Evolutionary conservation across 1,140 invertebrate genomes (phyloP).

Genomic region (Heliothis subflexa): DNA sequence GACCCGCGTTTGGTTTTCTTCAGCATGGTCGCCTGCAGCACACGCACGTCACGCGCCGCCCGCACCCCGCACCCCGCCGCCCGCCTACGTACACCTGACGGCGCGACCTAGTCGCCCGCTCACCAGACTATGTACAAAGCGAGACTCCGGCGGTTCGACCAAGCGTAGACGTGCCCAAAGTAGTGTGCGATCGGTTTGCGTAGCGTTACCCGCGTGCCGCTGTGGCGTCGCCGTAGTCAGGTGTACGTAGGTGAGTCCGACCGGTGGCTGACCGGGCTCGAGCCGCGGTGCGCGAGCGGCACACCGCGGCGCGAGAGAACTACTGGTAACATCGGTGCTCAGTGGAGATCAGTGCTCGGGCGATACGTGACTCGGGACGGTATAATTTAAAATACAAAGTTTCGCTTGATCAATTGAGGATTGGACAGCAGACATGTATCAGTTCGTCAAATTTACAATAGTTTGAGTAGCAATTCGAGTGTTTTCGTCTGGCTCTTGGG

Average conservation of each 20-base stretch:
- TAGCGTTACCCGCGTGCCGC: slow-evolving; percentile 13
- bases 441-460: too few species aligned
- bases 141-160: not conserved
- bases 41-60: slow-evolving; percentile 58
- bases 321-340: slow-evolving; percentile 56
- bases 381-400: slow-evolving; percentile 48
- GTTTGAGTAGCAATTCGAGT: not conserved
- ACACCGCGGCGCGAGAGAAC: slow-evolving; percentile 33
- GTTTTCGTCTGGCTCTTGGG: not conserved
- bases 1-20: slow-evolving; percentile 98
- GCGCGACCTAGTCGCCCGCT: not conserved
- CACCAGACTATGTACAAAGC: slow-evolving; percentile 32
- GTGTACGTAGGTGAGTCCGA: slow-evolving; percentile 42
- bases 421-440: not conserved
- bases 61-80: slow-evolving; percentile 43
- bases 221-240: slow-evolving; percentile 24
- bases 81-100: slow-evolving; percentile 18
- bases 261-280: slow-evolving; percentile 21
- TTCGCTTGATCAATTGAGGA: slow-evolving; percentile 39
- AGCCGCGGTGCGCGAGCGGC: slow-evolving; percentile 18
- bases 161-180: slow-evolving; percentile 13
- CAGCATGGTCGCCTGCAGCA: slow-evolving; percentile 93
- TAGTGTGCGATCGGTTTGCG: slow-evolving; percentile 3
- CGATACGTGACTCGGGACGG: slow-evolving; percentile 58
- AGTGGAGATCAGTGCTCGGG: slow-evolving; percentile 63